A percentile compares a stretch with the other conserved stretches of the same genome.
These are phyloP conservation scores for Periplaneta americana DNA, from an alignment of 1,140 invertebrate genomes.

Conservation along the genomic window DNA sequence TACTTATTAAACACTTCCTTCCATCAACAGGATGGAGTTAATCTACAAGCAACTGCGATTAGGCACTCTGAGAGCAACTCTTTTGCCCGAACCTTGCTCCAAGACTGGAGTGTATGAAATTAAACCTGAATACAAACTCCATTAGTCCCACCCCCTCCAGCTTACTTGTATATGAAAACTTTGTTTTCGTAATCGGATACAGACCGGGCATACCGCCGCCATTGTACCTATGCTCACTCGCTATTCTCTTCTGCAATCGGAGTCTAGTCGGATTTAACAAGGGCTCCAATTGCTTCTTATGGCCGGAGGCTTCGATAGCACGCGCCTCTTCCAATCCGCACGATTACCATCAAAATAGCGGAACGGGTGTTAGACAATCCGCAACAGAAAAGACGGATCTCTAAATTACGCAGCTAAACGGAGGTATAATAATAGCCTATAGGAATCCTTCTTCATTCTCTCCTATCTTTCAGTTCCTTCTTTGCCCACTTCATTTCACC, in stretches of 20 bases:
- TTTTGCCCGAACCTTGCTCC: no score
- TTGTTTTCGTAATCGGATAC: not conserved
- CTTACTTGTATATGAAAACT: not conserved
- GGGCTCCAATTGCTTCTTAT: not conserved
- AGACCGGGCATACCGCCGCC: not conserved
- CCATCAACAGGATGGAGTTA: not conserved
- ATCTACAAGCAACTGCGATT: not conserved
- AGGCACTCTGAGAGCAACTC: not conserved
- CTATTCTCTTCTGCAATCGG: no score
- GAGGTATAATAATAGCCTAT: no score
- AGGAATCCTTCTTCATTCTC: no score
- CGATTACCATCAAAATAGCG: not conserved
- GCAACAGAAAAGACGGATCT: no score
- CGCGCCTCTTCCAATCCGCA: not conserved
- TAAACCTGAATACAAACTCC: not conserved
- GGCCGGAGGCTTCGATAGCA: not conserved
- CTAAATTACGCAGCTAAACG: no score
- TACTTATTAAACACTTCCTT: no score
- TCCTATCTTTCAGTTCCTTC: no score
- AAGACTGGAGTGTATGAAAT: not conserved
- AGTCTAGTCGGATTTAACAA: not conserved
- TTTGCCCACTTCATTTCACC: no score
- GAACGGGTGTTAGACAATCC: not conserved
- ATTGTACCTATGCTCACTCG: not conserved
- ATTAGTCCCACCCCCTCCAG: not conserved